Evolutionary conservation across 1,140 invertebrate genomes (phyloP), one percentile per base, ranked within the genome.

Genomic region (Reticulitermes speratus): DNA sequence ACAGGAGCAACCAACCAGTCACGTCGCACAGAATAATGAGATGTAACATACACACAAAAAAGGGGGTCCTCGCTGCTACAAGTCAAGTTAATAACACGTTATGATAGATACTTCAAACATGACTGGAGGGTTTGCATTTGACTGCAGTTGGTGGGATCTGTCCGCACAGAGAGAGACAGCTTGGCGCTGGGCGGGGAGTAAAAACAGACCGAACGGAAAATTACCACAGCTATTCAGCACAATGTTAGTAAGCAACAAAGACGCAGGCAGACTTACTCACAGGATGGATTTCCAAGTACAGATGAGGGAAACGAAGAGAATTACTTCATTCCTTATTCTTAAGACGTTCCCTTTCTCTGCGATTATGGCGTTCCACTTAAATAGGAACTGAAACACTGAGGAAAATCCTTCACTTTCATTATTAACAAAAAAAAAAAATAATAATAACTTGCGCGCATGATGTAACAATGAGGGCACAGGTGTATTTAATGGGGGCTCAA

Each of bases 401-500:
- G 8, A 65, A 65, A 23, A 75, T 75, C 65, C 65, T 75, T 30
- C 25, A 75, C 25, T 75, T 75, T 75, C 65, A 30, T 75, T 75
- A 75, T 25, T 75, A 30, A 3, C 3, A 30, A 75, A 75, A 75
- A 65, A 14, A 30, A 3, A 30, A 30, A 75, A 75, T 30, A 65
- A 14, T 0, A 9, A 75, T 30, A 75, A 25, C 25, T 30, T 75
- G n/a, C n/a, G 65, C 65, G 65, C 65, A 75, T 16, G 65, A 75
- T 30, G 65, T 75, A 75, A 75, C 65, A 75, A 75, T 30, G 65
- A 75, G 65, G 65, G 65, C 65, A 75, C 65, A 75, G 65, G 65
- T 75, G 65, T 8, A 75, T 30, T n/a, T 30, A 75, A 30, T 30
- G n/a, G n/a, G n/a, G 65, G 7, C n/a, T 75, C 65, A 75, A 75